Conservation (phyloP, 2,888 invertebrate species). For the Tiliacea citrago region DNA sequence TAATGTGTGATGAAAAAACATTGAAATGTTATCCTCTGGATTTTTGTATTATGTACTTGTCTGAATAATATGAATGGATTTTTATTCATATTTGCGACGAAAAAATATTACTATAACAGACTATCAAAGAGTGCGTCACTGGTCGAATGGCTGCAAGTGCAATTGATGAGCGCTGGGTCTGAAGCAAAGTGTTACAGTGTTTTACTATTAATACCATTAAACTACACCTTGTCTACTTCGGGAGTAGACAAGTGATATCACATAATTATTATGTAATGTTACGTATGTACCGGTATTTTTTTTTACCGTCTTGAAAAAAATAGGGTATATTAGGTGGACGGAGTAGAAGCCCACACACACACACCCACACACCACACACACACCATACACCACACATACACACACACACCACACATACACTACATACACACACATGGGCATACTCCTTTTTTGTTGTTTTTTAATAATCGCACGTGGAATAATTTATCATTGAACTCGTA, state of each 20-base stretch:
- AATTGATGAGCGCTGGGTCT: neutral
- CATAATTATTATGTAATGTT: no score
- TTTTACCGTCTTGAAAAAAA: no score
- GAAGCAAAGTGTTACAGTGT: neutral
- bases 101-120: neutral
- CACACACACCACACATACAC: no score
- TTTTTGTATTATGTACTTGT: conserved; percentile 1
- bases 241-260: neutral
- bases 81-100: neutral
- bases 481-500: no score
- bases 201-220: neutral
- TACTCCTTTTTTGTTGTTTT: no score
- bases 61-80: neutral
- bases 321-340: no score
- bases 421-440: no score
- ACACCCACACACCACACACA: no score
- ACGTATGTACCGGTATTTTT: no score
- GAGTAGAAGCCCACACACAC: no score
- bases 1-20: conserved; percentile 56
- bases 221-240: neutral
- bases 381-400: no score
- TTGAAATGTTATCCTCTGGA: conserved; percentile 28
- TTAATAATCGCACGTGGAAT: no score
- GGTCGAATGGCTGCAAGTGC: neutral
- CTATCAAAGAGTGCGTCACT: neutral